Evolutionary conservation across 2,888 invertebrate genomes (phyloP), one percentile per base, ranked within the genome.

Genomic region (Eupithecia pulchellata): DNA sequence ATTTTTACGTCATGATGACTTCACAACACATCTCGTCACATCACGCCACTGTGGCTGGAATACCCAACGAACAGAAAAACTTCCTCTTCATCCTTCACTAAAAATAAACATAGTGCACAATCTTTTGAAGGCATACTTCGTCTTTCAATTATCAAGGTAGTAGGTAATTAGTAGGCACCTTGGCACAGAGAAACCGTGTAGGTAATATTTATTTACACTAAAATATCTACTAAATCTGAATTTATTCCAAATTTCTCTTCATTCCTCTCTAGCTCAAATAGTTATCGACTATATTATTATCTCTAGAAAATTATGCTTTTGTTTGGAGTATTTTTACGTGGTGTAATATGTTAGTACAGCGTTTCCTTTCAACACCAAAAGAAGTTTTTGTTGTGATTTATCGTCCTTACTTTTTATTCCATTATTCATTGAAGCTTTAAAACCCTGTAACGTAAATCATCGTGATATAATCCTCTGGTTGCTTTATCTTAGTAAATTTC

Each of bases 21-120:
- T 75, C 71, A 75, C 32, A 5, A 30, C 30, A 29, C 72, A 78
- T 78, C 78, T 77, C 79, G 4, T 58, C 30, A 29, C 72, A 78
- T 78, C 78, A 77, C 79, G 76, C 78, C 78, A 78, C 76, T 66
- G 13, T 39, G 47, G 29, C 69, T 70, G 71, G 61, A 34, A 8
- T 61, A 2, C 13, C n/a, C n/a, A 60, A 11, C 11, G 4, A n/a
- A n/a, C n/a, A 30, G 32, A 32, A 60, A 20, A 60, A 17, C 30
- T 32, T 5, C 17, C 11, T 29, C 29, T 17, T 29, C 29, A 27
- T n/a, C 29, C 57, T 29, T 57, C 29, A 29, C 57, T 52, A 14
- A 25, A 55, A 55, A 55, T 55, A 55, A 55, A 55, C 0, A 27
- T 14, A 55, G 0, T 1, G 8, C 6, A 6, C 6, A n/a, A 42